Percentiles rank a stretch among this genome's conserved stretches.
These are phyloP conservation scores for Emydocephalus ijimae DNA, from an alignment of 2,113 vertebrate species.

Conservation along the genomic window DNA sequence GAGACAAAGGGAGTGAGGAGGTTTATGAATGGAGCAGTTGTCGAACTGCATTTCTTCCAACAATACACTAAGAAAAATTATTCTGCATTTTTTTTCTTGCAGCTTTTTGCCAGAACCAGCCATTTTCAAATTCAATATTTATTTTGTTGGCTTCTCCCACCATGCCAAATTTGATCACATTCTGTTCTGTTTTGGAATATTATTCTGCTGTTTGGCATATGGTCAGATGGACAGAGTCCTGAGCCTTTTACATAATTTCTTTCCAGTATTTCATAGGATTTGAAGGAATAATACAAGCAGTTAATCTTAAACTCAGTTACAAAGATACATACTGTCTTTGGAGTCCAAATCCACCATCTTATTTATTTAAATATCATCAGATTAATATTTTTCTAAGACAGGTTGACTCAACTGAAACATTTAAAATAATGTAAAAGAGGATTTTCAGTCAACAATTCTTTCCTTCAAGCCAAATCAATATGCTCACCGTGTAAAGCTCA, in stretches of 20 bases:
- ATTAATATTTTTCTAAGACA: neutral
- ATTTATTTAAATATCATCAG: neutral
- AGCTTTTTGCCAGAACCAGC: neutral
- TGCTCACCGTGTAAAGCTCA: constrained; percentile 96
- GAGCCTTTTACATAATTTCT: neutral
- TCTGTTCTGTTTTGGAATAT: neutral
- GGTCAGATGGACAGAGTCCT: neutral
- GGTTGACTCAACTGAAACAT: neutral
- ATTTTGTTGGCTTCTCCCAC: neutral
- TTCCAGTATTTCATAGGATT: neutral
- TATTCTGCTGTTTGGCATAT: neutral
- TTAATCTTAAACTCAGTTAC: neutral
- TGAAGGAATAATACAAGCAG: neutral
- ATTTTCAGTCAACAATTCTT: constrained; percentile 24
- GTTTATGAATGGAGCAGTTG: neutral
- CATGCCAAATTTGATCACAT: neutral
- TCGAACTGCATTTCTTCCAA: neutral
- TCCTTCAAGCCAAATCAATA: constrained; percentile 39
- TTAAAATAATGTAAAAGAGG: constrained; percentile 2
- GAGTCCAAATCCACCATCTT: neutral
- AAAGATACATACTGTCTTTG: neutral
- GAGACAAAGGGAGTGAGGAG: neutral
- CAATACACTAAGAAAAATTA: neutral
- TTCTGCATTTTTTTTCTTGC: neutral
- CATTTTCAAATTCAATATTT: neutral